A percentile compares a stretch with the other conserved stretches of the same genome.
Conservation (phyloP, 2,797 vertebrate genomes). For the Pteronotus mesoamericanus region DNA sequence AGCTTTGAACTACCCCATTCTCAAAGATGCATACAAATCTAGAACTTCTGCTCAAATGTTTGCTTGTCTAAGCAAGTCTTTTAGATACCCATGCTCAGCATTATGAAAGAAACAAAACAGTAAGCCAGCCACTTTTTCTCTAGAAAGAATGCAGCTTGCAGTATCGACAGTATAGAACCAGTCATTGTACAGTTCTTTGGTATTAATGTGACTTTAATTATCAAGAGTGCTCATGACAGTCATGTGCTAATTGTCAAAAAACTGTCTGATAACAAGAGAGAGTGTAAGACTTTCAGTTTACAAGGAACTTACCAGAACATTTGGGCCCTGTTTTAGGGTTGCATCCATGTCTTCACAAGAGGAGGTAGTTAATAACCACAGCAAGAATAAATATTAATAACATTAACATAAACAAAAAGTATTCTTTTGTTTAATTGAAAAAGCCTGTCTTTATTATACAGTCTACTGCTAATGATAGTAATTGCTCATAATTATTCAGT, state of each 20-base stretch:
- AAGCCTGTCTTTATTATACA: background rate
- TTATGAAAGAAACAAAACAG: conserved; percentile 57
- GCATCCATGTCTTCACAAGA: background rate
- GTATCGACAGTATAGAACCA: background rate
- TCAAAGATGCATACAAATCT: conserved; percentile 16
- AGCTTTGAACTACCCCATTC: conserved; percentile 43
- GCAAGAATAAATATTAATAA: background rate
- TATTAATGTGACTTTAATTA: conserved; percentile 29
- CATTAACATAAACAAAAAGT: background rate
- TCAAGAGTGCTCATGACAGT: conserved; percentile 7
- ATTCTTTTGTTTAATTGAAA: background rate
- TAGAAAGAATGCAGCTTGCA: background rate
- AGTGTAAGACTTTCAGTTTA: background rate
- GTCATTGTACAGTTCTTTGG: background rate
- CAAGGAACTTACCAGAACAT: background rate
- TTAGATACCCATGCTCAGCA: conserved; percentile 54
- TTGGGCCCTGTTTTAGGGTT: background rate
- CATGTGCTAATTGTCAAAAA: conserved; percentile 24
- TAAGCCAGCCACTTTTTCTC: conserved; percentile 32
- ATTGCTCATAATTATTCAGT: background rate
- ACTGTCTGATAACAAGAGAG: background rate
- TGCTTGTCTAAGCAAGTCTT: conserved; percentile 72
- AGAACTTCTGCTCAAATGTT: conserved; percentile 66
- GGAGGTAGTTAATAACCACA: background rate
- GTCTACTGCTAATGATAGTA: background rate